These are phyloP conservation scores for Paramuricea clavata DNA, from an alignment of 92 coral and sea anemone species.

Conservation along the genomic window DNA sequence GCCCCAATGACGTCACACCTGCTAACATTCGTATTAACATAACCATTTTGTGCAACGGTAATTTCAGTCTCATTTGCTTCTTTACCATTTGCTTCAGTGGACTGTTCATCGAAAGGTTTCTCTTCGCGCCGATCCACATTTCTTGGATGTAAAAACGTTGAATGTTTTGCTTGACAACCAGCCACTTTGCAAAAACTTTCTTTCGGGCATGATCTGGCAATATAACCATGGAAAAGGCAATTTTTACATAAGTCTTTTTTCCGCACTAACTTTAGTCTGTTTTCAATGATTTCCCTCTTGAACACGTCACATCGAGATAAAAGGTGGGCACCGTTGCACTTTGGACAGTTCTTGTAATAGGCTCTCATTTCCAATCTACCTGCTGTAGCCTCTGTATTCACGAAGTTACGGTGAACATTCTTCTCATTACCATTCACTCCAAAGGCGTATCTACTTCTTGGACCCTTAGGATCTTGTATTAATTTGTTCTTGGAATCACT, in stretches of 20 bases:
- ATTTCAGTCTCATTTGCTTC: background rate
- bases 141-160: constrained; percentile 59
- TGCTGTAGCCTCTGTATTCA: background rate
- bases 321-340: background rate
- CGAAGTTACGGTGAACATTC: background rate
- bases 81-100: background rate
- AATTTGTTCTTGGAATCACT: background rate
- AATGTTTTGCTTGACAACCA: constrained; percentile 57
- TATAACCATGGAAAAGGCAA: constrained; percentile 53
- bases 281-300: constrained; percentile 15
- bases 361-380: background rate
- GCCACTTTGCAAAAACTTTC: constrained; percentile 51
- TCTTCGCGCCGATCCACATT: background rate
- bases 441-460: background rate
- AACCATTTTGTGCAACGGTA: background rate
- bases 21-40: background rate
- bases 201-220: constrained; percentile 47
- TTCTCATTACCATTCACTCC: background rate
- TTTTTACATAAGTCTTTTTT: constrained; percentile 58
- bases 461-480: background rate
- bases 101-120: background rate
- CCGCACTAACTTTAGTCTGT: constrained; percentile 52
- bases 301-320: background rate
- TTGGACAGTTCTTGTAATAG: background rate
- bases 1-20: constrained; percentile 8